Conservation (phyloP, 2,113 vertebrate genomes). For the Terrapene triunguis region DNA sequence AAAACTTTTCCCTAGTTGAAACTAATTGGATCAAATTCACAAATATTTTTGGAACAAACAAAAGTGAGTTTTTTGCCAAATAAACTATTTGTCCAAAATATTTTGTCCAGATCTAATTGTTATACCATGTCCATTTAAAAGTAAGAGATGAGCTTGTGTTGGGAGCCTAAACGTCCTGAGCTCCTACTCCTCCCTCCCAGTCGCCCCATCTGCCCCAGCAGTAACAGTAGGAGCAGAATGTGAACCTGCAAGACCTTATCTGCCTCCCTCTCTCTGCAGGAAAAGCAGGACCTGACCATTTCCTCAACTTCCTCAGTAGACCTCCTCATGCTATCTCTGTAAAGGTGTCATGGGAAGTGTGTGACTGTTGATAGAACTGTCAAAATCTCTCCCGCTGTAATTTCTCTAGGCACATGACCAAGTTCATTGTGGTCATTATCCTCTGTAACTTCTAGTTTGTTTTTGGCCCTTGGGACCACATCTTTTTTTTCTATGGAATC, state of each 20-base stretch:
- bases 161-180: background rate
- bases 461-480: background rate
- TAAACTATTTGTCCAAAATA: background rate
- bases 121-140: background rate
- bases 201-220: background rate
- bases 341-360: background rate
- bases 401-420: background rate
- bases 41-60: background rate
- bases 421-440: background rate
- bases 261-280: background rate
- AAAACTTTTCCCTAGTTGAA: background rate
- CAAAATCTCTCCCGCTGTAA: background rate
- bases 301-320: background rate
- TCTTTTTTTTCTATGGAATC: background rate
- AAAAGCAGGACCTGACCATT: accelerated
- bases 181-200: accelerated
- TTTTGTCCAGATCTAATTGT: background rate
- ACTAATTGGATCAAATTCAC: background rate
- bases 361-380: background rate
- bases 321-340: background rate
- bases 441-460: constrained; percentile 20
- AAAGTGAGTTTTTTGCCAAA: background rate
- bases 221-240: background rate
- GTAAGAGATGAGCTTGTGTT: background rate
- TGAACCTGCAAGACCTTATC: background rate